phyloP scores from a whole-genome alignment of 2,113 vertebrate genomes.

The Martes martes region DNA sequence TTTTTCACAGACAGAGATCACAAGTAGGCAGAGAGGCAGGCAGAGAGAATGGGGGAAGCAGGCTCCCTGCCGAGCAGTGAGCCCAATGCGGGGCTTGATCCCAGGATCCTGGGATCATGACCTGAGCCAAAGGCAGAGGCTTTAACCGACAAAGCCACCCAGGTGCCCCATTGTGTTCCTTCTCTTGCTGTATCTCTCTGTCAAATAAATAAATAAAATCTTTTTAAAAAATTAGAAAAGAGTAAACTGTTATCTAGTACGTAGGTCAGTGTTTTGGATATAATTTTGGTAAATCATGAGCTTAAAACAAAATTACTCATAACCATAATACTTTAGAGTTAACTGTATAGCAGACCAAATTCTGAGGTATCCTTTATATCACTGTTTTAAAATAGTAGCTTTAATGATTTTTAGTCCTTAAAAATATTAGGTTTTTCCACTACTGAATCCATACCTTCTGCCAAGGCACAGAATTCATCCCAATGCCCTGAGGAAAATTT shows the following conservation, averaged over 20 bases:
- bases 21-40: too few species aligned
- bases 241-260: neutral
- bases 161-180: too few species aligned
- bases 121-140: too few species aligned
- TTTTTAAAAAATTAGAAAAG: neutral
- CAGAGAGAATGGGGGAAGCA: rapidly evolving
- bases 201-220: too few species aligned
- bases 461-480: neutral
- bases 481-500: constrained; percentile 41
- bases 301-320: neutral
- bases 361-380: neutral
- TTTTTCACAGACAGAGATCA: too few species aligned
- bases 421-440: constrained; percentile 6
- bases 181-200: too few species aligned
- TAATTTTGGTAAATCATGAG: neutral
- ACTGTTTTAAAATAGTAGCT: neutral
- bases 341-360: neutral
- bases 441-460: neutral
- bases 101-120: too few species aligned
- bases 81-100: too few species aligned
- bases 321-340: neutral
- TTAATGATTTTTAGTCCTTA: neutral
- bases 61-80: too few species aligned
- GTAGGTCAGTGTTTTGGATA: neutral
- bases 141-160: too few species aligned